Evolutionary conservation across 2,113 vertebrate species (phyloP), one percentile per base, ranked within the genome.

Genomic region (Thryonomys swinderianus): DNA sequence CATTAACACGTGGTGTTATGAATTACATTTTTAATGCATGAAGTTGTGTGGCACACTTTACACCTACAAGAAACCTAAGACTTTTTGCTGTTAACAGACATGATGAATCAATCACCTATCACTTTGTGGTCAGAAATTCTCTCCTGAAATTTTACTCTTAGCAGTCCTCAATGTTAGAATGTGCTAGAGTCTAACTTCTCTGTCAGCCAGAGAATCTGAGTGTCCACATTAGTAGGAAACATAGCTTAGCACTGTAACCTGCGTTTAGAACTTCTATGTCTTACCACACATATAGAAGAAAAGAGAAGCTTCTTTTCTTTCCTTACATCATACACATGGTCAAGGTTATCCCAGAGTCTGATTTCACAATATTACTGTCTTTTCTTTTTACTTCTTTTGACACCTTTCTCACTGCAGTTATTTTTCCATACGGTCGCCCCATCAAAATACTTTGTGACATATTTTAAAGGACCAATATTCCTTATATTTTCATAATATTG

Each of bases 401-500:
- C 9, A 76, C 48, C 20, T 87, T 53, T 51, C 18, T 57, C 3
- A 13, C 37, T 27, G 37, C 3, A 89, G 20, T 13, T 71, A 71
- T 40, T 71, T 40, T 71, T 71, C 67, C 9, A 27, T 40, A 59
- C 61, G 21, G 4, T 40, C 21, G 1, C 1, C 13, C 3, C 51
- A 94, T 30, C 10, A 53, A 93, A 96, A 95, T 73, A 83, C 67
- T 21, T 73, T 64, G 40, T 32, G 69, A 92, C 51, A 2, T 53
- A 40, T 94, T 83, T 48, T 37, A 69, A 95, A 88, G 48, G 23
- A 55, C 66, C 3, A 25, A 79, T 48, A 34, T 27, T 45, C 40
- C 42, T n/a, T 95, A 80, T 82, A 48, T 67, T n/a, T 57, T 85
- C 27, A 84, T 84, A 87, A 89, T 55, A 86, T 20, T 85, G 8